Conservation (phyloP, 2,113 vertebrate genomes). For the Dunckerocampus dactyliophorus region DNA sequence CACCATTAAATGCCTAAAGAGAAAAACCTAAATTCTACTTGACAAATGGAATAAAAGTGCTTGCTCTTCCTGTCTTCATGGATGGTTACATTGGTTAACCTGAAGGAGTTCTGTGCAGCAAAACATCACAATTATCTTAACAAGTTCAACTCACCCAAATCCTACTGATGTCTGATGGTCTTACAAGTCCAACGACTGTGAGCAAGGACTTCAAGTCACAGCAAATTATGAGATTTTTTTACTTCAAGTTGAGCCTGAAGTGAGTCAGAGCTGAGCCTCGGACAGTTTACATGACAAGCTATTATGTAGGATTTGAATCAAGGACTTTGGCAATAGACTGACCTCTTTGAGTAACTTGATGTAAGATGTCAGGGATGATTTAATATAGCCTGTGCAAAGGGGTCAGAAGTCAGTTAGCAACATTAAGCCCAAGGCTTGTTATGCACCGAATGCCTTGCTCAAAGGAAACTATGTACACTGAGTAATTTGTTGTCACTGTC, state of each 20-base stretch:
- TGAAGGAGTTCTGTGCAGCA: constrained; percentile 17
- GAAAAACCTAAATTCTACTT: constrained; percentile 50
- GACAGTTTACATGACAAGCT: constrained; percentile 3
- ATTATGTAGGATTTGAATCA: constrained; percentile 23
- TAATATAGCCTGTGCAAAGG: constrained; percentile 12
- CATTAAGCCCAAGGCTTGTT: constrained; percentile 7
- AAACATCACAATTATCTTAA: constrained; percentile 41
- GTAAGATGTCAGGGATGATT: constrained; percentile 43
- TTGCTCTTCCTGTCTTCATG: constrained; percentile 42
- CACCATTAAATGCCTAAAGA: constrained; percentile 52
- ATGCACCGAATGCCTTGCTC: constrained; percentile 1
- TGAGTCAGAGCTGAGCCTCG: constrained; percentile 2
- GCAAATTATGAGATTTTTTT: constrained; percentile 9
- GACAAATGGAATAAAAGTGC: constrained; percentile 52
- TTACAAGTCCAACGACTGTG: constrained; percentile 3
- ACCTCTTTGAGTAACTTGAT: constrained; percentile 29
- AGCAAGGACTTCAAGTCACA: constrained; percentile 15
- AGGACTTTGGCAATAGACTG: constrained; percentile 13
- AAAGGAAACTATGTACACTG: background rate
- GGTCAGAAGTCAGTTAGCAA: constrained; percentile 24
- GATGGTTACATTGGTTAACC: constrained; percentile 48
- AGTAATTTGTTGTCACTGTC: no score
- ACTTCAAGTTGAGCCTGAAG: background rate
- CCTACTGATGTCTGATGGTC: constrained; percentile 41
- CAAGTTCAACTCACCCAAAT: constrained; percentile 53